Conservation (phyloP, 2,113 vertebrate genomes). For the Lepus americanus region DNA sequence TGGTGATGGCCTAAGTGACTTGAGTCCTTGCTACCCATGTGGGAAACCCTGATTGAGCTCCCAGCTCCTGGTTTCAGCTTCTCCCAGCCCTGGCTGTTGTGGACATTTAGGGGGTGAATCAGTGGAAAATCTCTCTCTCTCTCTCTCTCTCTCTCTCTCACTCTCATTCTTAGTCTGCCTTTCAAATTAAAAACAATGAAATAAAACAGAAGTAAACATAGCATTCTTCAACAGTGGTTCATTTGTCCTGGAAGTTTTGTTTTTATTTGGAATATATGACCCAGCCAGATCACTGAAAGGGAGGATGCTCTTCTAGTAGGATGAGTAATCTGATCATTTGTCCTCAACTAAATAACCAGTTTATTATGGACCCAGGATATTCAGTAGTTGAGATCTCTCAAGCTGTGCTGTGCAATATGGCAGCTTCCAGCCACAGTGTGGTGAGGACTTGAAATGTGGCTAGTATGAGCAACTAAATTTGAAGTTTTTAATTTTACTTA, state of each 20-base stretch:
- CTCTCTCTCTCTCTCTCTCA: no score
- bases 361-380: conserved; percentile 49
- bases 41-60: no score
- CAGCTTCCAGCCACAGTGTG: not conserved
- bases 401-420: not conserved
- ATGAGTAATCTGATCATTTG: conserved; percentile 49
- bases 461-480: not conserved
- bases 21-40: no score
- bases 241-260: conserved; percentile 32
- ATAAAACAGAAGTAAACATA: not conserved
- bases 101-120: no score
- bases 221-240: conserved; percentile 55
- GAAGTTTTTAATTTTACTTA: conserved; percentile 40
- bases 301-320: not conserved
- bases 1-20: no score
- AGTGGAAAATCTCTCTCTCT: no score
- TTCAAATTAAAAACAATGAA: no score
- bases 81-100: no score
- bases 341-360: conserved; percentile 47
- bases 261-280: conserved; percentile 55
- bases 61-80: no score
- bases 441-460: not conserved
- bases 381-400: conserved; percentile 20
- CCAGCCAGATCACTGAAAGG: conserved; percentile 25
- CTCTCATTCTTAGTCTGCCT: no score